Evolutionary conservation across 92 coral and sea anemone genomes (phyloP), one percentile per base, ranked within the genome.

Genomic region (Phenganax stokvisi): DNA sequence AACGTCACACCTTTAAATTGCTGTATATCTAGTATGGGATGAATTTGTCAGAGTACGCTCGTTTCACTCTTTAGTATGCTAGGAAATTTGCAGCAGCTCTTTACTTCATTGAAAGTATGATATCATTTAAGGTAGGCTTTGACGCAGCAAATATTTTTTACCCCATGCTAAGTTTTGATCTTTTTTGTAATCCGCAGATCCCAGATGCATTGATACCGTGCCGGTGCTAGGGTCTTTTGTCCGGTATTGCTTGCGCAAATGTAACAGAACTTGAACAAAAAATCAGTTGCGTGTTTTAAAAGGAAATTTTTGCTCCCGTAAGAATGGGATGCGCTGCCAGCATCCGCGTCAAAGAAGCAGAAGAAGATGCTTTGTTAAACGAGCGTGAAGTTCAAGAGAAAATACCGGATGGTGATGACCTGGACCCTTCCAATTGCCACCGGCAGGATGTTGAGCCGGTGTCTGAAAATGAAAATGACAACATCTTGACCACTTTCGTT

Each of bases 271-370:
- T 55, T 55, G 11, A 54, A 25, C 53, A 54, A 75, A 37, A 17
- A 44, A 75, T 10, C 17, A 55, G 51, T 30, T 12, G 47, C 47
- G 27, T 30, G 47, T 6, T 54, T 75, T 59, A 51, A n/a, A 75
- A 57, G 12, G 31, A 0, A n/a, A 7, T 30, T 15, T 8, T 12
- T 25, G 51, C 54, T 44, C 61, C 10, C 15, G 29, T 57, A 30
- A 29, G 30, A 0, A 76, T 76, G 81, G 81, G 81, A 12, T 76
- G 81, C 30, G 69, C 81, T 11, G 70, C 81, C 3, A 76, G 81
- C 52, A 76, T n/a, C 8, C 67, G 53, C 28, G 17, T 59, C 55
- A 29, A 59, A 76, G 60, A 57, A 29, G 20, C 54, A 61, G 27
- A 8, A 61, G 44, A 27, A 59, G 56, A 12, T 76, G 51, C 54